These are phyloP conservation scores for Aleadryas rufinucha DNA, from an alignment of 2,113 vertebrate species.

Conservation along the genomic window DNA sequence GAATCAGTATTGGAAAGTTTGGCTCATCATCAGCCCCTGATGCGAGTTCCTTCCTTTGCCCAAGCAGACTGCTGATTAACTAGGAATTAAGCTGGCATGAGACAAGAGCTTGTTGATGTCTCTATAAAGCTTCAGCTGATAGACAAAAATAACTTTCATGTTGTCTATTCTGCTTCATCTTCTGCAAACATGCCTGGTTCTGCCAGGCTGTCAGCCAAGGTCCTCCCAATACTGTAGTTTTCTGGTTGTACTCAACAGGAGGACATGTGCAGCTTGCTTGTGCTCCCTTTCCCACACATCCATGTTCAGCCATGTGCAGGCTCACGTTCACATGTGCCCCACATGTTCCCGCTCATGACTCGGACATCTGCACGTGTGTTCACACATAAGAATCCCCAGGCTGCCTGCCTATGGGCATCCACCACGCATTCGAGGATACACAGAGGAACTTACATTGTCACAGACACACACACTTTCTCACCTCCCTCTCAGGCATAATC, in stretches of 20 bases:
- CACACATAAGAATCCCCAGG: neutral
- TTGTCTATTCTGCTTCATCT: constrained; percentile 25
- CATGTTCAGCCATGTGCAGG: neutral
- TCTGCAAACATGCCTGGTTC: constrained; percentile 4
- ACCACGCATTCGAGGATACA: neutral
- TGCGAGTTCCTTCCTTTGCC: constrained; percentile 47
- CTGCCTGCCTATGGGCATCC: neutral
- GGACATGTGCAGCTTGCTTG: neutral
- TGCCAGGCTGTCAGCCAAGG: constrained; percentile 18
- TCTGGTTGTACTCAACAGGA: neutral
- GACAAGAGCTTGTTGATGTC: constrained; percentile 60
- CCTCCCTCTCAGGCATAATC: neutral
- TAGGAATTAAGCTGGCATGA: constrained; percentile 66
- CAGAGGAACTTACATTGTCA: accelerated
- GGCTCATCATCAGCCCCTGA: constrained; percentile 56
- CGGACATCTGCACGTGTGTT: accelerated
- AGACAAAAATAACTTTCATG: constrained; percentile 56
- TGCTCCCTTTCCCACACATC: neutral
- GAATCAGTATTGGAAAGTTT: constrained; percentile 4
- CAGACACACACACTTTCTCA: neutral
- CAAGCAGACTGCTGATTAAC: constrained; percentile 64
- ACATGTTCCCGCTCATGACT: neutral
- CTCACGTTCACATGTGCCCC: accelerated
- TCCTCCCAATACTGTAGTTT: neutral
- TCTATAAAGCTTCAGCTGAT: constrained; percentile 64